phyloP scores from a whole-genome alignment of 2,797 vertebrate genomes.

The Miichthys miiuy region DNA sequence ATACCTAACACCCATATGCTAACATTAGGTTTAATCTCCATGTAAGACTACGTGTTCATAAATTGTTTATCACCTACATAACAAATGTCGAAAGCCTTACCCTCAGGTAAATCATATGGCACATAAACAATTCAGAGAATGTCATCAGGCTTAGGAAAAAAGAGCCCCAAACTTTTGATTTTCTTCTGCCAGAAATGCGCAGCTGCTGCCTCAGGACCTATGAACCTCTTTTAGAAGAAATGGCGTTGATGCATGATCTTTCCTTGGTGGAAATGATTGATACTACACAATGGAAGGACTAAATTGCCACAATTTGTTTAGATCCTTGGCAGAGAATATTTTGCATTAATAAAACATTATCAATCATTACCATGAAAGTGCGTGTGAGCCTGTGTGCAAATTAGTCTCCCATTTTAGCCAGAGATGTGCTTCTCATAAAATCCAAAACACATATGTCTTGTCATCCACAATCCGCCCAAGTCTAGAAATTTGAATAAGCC shows the following conservation, averaged over 20 bases:
- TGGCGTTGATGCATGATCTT: conserved; percentile 78
- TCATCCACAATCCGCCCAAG: conserved; percentile 59
- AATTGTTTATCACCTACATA: conserved; percentile 18
- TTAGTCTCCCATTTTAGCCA: conserved; percentile 72
- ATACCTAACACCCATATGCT: conserved; percentile 14
- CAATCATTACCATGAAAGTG: conserved; percentile 84
- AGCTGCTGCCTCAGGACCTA: conserved; percentile 62
- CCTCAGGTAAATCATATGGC: conserved; percentile 34
- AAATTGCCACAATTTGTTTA: conserved; percentile 89
- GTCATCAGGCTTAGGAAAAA: conserved; percentile 1
- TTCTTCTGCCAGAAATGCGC: conserved; percentile 59
- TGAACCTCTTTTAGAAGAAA: conserved; percentile 59
- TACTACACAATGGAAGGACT: conserved; percentile 73
- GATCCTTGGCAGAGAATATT: conserved; percentile 84
- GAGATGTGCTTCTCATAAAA: conserved; percentile 71
- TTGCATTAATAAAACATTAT: conserved; percentile 89
- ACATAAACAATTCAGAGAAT: conserved; percentile 29
- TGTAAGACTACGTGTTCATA: conserved; percentile 7
- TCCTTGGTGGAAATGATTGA: conserved; percentile 80
- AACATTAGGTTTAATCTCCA: conserved; percentile 2
- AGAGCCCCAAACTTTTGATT: conserved; percentile 28
- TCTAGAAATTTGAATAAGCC: conserved; percentile 67
- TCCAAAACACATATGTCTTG: conserved; percentile 74
- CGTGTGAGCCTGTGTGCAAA: conserved; percentile 71
- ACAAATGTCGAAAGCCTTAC: conserved; percentile 17